Percentiles rank a stretch among this genome's conserved stretches.
These are phyloP conservation scores for Dendrocincla fuliginosa DNA, from an alignment of 2,797 vertebrate species.

Conservation along the genomic window DNA sequence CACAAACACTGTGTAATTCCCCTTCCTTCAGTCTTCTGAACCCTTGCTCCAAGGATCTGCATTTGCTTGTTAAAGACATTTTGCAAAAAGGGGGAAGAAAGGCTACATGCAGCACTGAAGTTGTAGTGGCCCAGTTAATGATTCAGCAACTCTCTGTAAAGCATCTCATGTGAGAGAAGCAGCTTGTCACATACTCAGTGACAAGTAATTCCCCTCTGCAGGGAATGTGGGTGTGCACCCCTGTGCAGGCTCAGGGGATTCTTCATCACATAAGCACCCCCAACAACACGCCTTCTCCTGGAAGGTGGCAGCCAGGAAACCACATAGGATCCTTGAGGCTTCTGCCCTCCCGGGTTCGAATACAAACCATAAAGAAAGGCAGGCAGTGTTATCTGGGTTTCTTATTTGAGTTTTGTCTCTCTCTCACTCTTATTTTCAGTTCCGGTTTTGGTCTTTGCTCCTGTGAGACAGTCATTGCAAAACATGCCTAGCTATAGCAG, in stretches of 20 bases:
- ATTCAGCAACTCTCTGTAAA: neutral
- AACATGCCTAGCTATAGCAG: neutral
- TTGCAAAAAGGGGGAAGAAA: neutral
- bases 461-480: neutral
- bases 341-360: neutral
- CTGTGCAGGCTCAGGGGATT: neutral
- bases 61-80: neutral
- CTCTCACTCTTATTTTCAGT: conserved; percentile 16
- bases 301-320: neutral
- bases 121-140: neutral
- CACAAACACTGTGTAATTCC: neutral
- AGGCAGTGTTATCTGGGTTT: neutral
- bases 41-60: neutral
- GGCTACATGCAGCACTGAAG: neutral
- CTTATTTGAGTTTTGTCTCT: neutral
- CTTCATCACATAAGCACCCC: neutral
- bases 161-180: neutral
- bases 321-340: neutral
- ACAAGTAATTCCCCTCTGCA: neutral
- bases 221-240: neutral
- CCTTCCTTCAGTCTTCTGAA: neutral
- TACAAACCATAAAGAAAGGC: neutral
- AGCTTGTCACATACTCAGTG: neutral
- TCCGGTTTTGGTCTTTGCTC: conserved; percentile 25
- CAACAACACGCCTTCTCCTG: neutral